Conservation (phyloP, 2,113 vertebrate genomes). For the Microtus oregoni region DNA sequence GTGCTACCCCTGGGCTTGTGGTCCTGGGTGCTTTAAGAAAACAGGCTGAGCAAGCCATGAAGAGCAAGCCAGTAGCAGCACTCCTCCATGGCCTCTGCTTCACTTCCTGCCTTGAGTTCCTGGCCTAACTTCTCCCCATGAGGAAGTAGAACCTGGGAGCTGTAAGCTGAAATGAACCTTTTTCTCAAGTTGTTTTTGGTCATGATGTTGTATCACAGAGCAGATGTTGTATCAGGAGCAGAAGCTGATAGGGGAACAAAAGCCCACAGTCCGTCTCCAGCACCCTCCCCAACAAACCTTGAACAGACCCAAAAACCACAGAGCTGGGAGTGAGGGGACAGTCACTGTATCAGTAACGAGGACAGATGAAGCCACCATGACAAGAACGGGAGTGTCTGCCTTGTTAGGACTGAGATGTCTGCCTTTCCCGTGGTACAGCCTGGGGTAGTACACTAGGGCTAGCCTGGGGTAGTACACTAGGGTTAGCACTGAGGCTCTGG, state of each 20-base stretch:
- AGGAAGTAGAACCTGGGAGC: not conserved
- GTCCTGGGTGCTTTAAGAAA: not conserved
- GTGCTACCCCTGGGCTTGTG: not conserved
- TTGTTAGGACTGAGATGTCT: not conserved
- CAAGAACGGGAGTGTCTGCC: fast-evolving
- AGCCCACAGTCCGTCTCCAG: not conserved
- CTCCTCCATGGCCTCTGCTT: not conserved
- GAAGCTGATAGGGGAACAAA: not conserved
- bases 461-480: not conserved
- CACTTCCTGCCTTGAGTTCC: not conserved
- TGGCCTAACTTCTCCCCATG: not conserved
- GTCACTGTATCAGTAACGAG: not conserved
- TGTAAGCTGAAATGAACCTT: not conserved
- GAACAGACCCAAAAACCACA: not conserved
- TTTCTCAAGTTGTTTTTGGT: not conserved
- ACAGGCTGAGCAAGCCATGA: no score
- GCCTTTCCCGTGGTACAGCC: not conserved
- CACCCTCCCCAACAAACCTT: not conserved
- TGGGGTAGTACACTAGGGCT: not conserved
- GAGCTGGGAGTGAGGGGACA: not conserved
- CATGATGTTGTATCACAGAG: not conserved
- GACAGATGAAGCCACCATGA: not conserved
- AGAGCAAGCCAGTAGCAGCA: not conserved
- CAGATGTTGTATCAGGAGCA: not conserved
- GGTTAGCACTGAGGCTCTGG: not conserved